Percentiles rank a stretch among this genome's conserved stretches.
Conservation (phyloP, 2,888 invertebrate species). For the Alentia gelatinosa region DNA sequence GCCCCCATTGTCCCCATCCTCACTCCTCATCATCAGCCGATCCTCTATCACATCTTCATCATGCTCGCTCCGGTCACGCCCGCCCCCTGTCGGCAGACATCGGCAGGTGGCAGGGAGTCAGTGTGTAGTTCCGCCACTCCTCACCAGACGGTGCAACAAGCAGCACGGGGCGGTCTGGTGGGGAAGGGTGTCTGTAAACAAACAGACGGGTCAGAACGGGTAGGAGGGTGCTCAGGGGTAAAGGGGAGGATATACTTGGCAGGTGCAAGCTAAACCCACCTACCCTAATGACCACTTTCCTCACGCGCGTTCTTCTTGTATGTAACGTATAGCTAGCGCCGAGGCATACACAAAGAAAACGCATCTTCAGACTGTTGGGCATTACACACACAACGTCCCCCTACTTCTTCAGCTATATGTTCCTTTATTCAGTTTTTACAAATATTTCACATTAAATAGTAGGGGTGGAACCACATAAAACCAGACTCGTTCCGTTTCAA, state of each 20-base stretch:
- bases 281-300: background rate
- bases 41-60: background rate
- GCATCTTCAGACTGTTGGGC: too few relatives aligned
- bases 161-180: background rate
- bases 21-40: background rate
- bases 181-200: constrained; percentile 1
- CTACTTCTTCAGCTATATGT: too few relatives aligned
- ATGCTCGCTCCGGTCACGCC: background rate
- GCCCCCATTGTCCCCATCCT: background rate
- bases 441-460: too few relatives aligned
- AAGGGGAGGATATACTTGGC: background rate
- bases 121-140: background rate
- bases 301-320: background rate
- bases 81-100: background rate
- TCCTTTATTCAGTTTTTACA: too few relatives aligned
- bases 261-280: background rate
- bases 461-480: too few relatives aligned
- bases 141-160: background rate
- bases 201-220: background rate
- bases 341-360: too few relatives aligned
- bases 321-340: too few relatives aligned
- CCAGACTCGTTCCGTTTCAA: too few relatives aligned
- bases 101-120: background rate
- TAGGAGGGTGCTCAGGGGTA: background rate
- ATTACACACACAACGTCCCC: too few relatives aligned